Conservation (phyloP, 1,140 invertebrate species). For the Drepana arcuata region DNA sequence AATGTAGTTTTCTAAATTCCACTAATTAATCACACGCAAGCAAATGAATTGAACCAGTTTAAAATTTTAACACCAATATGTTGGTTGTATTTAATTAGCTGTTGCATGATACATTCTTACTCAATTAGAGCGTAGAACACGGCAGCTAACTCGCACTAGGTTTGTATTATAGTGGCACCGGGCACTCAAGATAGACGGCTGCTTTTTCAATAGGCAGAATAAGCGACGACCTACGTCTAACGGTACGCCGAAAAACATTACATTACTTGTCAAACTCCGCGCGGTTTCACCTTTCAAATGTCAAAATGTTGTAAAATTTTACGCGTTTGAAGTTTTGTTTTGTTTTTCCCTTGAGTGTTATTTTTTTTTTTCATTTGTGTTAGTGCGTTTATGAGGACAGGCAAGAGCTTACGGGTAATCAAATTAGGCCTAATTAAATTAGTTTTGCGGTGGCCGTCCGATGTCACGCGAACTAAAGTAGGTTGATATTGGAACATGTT, state of each 20-base stretch:
- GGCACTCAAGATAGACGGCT: conserved; percentile 44
- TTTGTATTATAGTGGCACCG: conserved; percentile 42
- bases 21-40: conserved; percentile 9
- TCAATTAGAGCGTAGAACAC: conserved; percentile 56
- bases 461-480: conserved; percentile 16
- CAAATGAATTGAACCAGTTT: conserved; percentile 1
- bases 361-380: conserved; percentile 14
- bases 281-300: conserved; percentile 7
- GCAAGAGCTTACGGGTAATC: conserved; percentile 42
- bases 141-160: conserved; percentile 33
- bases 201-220: conserved; percentile 23
- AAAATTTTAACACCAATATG: background rate
- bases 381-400: conserved; percentile 19
- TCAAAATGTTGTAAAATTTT: conserved; percentile 3
- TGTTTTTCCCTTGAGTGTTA: conserved; percentile 10
- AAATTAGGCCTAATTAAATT: conserved; percentile 65
- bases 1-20: conserved; percentile 19
- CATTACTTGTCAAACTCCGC: conserved; percentile 1
- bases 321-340: conserved; percentile 11
- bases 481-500: conserved; percentile 15
- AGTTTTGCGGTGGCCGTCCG: conserved; percentile 20
- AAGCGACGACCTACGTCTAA: conserved; percentile 14
- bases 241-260: conserved; percentile 25
- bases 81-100: conserved; percentile 14
- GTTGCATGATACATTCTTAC: conserved; percentile 56